Base-by-base conservation (phyloP, 2,113 vertebrate genomes). In the Passerina amoena region DNA sequence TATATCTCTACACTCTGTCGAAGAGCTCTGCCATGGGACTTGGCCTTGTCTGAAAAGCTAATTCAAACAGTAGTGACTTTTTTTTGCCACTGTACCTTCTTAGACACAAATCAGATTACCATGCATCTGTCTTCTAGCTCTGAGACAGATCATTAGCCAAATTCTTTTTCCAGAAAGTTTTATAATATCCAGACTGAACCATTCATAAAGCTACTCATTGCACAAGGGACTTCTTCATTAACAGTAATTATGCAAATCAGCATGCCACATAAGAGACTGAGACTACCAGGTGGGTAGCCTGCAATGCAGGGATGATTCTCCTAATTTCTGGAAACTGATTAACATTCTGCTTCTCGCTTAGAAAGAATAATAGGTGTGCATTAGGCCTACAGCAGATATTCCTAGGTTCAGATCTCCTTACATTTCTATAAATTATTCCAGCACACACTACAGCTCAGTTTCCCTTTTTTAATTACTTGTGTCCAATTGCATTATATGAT, bases 271-370 rank as follows among this genome's bases (percentile, higher is more conserved):
- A 76, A 72, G 47, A 94, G 65, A 65, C 40, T 72, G 53, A 82
- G 35, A 95, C 61, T 94, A 80, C 53, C 23, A 77, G 42, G 53
- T 93, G 54, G 35, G 71, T 69, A 85, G 48, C 11, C 86, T 86
- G 65, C 11, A 44, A 82, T 71, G 48, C 37, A 82, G 70, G 37
- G 40, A 86, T 71, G 66, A 72, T 31, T 76, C 70, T 59, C 23
- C 90, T 92, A 42, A 68, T 77, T 95, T 86, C 54, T 80, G 45
- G 88, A 92, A 84, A 51, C 33, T 69, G 44, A 88, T 75, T 88
- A 94, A 18, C 37, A 68, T 87, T 94, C 66, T 89, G 45, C 30
- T 94, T 87, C 53, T 82, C 18, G 3, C 30, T 76, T 85, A 69
- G 33, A 50, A 82, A 77, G 16, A n/a, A 22, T 20, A 85, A 64